phyloP scores from a whole-genome alignment of 2,797 vertebrate species.

The Epinephelus malabaricus region DNA sequence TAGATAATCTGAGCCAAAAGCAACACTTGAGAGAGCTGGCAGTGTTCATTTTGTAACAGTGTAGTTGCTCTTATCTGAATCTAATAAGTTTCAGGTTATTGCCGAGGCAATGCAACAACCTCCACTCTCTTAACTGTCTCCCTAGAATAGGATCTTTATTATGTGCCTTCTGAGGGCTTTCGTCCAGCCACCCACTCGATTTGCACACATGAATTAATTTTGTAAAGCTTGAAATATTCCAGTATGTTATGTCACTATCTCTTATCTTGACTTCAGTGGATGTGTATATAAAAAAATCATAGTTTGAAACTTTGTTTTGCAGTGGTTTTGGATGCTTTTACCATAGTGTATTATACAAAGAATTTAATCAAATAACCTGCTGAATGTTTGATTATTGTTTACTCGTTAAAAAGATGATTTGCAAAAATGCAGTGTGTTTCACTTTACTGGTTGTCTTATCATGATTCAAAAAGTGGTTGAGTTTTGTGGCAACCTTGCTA shows the following conservation, averaged over 20 bases:
- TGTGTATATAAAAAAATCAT: neutral
- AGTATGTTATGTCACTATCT: constrained; percentile 1
- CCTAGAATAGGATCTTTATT: constrained; percentile 54
- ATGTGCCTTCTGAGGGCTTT: constrained; percentile 47
- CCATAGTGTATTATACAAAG: neutral
- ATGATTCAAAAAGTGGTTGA: neutral
- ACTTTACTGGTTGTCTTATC: neutral
- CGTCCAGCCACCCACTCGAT: constrained; percentile 32
- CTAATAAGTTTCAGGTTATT: constrained; percentile 64
- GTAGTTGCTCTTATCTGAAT: constrained; percentile 45
- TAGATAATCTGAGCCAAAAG: constrained; percentile 48
- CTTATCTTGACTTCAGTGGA: constrained; percentile 8
- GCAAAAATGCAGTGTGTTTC: neutral
- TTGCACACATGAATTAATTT: constrained; percentile 53
- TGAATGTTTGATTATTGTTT: neutral
- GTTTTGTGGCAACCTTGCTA: neutral
- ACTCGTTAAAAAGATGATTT: constrained; percentile 5
- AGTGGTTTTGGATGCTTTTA: neutral
- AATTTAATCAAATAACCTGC: neutral
- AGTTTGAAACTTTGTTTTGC: constrained; percentile 3
- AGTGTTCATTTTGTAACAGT: constrained; percentile 29
- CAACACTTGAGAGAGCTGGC: constrained; percentile 11
- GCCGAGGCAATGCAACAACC: constrained; percentile 37
- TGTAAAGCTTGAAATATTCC: constrained; percentile 42
- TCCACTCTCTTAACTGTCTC: constrained; percentile 38